Percentiles rank a stretch among this genome's conserved stretches.
Conservation (phyloP, 2,797 vertebrate genomes). For the Cyclopterus lumpus region DNA sequence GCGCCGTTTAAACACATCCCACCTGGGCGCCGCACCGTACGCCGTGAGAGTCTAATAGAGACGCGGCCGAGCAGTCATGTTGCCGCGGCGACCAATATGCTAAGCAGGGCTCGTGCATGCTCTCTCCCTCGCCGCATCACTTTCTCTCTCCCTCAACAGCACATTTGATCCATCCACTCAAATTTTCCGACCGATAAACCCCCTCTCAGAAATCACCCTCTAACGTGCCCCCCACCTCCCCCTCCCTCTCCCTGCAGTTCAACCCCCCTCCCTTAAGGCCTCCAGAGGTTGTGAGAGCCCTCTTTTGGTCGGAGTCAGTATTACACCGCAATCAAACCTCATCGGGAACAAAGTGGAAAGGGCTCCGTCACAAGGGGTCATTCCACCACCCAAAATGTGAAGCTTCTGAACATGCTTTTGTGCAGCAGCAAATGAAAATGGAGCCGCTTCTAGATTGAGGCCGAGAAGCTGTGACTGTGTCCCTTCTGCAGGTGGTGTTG, state of each 20-base stretch:
- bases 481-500: neutral
- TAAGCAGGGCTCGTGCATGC: constrained; percentile 21
- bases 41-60: constrained; percentile 10
- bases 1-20: constrained; percentile 9
- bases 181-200: constrained; percentile 48
- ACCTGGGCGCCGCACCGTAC: constrained; percentile 3
- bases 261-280: constrained; percentile 18
- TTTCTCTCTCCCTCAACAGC: constrained; percentile 33
- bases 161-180: constrained; percentile 47
- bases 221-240: constrained; percentile 11
- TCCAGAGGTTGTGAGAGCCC: constrained; percentile 84
- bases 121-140: constrained; percentile 35
- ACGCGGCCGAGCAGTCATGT: neutral
- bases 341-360: constrained; percentile 13
- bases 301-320: constrained; percentile 84
- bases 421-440: constrained; percentile 54
- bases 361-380: constrained; percentile 27
- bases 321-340: constrained; percentile 35
- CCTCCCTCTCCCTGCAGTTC: constrained; percentile 31
- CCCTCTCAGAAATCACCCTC: constrained; percentile 25
- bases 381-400: constrained; percentile 34
- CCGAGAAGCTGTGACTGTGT: neutral
- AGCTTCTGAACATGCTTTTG: constrained; percentile 53
- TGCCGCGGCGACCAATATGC: constrained; percentile 10
- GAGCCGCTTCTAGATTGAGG: constrained; percentile 31